Conservation (phyloP, 2,888 invertebrate genomes). For the Melinaea menophilus region DNA sequence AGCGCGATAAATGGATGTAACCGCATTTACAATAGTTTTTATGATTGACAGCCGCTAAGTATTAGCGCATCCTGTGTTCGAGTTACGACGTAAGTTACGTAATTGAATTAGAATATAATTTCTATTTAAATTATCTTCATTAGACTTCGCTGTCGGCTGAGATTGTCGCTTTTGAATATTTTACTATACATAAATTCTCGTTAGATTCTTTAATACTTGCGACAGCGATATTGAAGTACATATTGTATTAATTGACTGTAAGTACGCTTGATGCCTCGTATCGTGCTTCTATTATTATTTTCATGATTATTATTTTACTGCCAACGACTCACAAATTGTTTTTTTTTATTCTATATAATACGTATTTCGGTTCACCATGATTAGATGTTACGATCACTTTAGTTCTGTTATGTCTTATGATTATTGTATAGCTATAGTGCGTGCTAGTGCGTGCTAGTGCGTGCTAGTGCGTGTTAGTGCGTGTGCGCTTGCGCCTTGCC, state of each 20-base stretch:
- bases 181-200: slow-evolving; percentile 53
- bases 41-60: no score
- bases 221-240: slow-evolving; percentile 44
- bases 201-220: slow-evolving; percentile 46
- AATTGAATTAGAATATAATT: slow-evolving; percentile 65
- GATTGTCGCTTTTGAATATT: slow-evolving; percentile 51
- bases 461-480: slow-evolving; percentile 25
- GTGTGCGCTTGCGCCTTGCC: slow-evolving; percentile 43
- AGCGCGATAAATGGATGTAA: slow-evolving; percentile 48
- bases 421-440: slow-evolving; percentile 52
- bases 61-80: slow-evolving; percentile 8
- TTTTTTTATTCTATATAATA: slow-evolving; percentile 39
- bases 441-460: slow-evolving; percentile 33
- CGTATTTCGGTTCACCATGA: slow-evolving; percentile 57
- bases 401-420: slow-evolving; percentile 60
- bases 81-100: slow-evolving; percentile 59
- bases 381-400: slow-evolving; percentile 66
- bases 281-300: slow-evolving; percentile 59
- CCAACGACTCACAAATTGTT: slow-evolving; percentile 72
- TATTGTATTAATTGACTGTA: slow-evolving; percentile 43
- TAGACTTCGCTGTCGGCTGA: slow-evolving; percentile 45
- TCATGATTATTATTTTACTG: slow-evolving; percentile 65
- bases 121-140: slow-evolving; percentile 65
- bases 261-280: slow-evolving; percentile 72
- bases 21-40: slow-evolving; percentile 59